Conservation (phyloP, 2,888 invertebrate genomes). For the Euclidia mi region DNA sequence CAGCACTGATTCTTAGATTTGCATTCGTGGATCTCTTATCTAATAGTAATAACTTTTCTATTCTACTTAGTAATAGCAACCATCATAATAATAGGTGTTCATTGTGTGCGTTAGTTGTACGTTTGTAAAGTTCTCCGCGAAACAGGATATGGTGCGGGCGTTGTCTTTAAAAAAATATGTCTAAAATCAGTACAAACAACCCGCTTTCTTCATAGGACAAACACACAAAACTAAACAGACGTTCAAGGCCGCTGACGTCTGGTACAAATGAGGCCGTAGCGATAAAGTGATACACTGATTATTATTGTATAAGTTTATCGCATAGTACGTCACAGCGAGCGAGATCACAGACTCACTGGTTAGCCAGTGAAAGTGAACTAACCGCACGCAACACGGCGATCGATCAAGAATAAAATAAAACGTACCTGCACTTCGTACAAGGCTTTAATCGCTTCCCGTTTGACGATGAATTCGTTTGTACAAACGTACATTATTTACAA, state of each 20-base stretch:
- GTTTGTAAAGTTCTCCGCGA: too few relatives aligned
- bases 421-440: slow-evolving; percentile 17
- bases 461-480: slow-evolving; percentile 1
- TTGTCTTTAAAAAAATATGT: too few relatives aligned
- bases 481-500: too few relatives aligned
- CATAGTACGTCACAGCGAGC: slow-evolving; percentile 35
- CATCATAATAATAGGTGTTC: too few relatives aligned
- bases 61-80: too few relatives aligned
- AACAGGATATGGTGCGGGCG: too few relatives aligned
- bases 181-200: too few relatives aligned
- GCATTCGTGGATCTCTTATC: too few relatives aligned
- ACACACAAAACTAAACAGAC: not conserved
- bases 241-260: slow-evolving; percentile 4
- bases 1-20: too few relatives aligned
- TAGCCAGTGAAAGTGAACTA: slow-evolving; percentile 42
- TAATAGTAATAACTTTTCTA: too few relatives aligned
- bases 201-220: too few relatives aligned
- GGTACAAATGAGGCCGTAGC: slow-evolving; percentile 15
- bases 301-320: slow-evolving; percentile 22
- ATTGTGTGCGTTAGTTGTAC: too few relatives aligned
- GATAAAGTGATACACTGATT: slow-evolving; percentile 14
- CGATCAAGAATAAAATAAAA: slow-evolving; percentile 38
- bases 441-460: slow-evolving; percentile 4
- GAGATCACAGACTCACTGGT: slow-evolving; percentile 37
- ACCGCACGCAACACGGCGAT: slow-evolving; percentile 39